Percentiles rank a stretch among this genome's conserved stretches.
These are phyloP conservation scores for Macquaria ambigua DNA, from an alignment of 2,113 vertebrate species.

Conservation along the genomic window DNA sequence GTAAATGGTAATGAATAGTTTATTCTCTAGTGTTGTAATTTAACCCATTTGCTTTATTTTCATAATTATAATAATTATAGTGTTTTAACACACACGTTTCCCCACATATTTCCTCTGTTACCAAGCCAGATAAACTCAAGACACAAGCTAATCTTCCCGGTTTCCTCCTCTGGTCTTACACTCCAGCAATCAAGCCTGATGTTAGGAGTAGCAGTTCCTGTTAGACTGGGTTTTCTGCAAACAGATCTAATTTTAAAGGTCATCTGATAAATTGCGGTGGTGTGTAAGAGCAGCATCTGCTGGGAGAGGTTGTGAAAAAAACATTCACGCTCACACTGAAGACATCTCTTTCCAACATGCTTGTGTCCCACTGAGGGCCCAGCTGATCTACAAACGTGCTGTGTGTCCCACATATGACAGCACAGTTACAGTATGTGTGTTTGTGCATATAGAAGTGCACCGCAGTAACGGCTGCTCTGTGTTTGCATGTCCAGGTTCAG, in stretches of 20 bases:
- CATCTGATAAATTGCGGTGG: neutral
- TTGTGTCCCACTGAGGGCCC: neutral
- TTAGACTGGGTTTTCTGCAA: slow-evolving; percentile 57
- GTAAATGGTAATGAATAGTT: neutral
- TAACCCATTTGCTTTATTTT: neutral
- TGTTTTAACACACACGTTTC: neutral
- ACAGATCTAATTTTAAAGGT: neutral
- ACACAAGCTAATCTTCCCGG: neutral
- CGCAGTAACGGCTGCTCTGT: neutral
- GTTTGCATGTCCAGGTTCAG: slow-evolving; percentile 87
- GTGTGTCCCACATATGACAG: neutral
- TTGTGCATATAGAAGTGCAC: neutral
- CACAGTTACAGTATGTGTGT: neutral
- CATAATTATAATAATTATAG: neutral
- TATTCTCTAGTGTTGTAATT: neutral
- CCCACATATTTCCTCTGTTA: neutral
- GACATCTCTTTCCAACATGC: neutral
- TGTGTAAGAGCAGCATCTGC: neutral
- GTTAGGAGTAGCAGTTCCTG: slow-evolving; percentile 10
- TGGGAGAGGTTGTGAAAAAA: neutral
- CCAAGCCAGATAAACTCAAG: neutral
- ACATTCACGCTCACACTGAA: neutral
- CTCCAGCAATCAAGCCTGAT: neutral
- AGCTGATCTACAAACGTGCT: neutral
- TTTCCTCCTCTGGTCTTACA: neutral